Evolutionary conservation across 1,140 invertebrate species (phyloP).

Genomic region (Leptonema lineaticorne): DNA sequence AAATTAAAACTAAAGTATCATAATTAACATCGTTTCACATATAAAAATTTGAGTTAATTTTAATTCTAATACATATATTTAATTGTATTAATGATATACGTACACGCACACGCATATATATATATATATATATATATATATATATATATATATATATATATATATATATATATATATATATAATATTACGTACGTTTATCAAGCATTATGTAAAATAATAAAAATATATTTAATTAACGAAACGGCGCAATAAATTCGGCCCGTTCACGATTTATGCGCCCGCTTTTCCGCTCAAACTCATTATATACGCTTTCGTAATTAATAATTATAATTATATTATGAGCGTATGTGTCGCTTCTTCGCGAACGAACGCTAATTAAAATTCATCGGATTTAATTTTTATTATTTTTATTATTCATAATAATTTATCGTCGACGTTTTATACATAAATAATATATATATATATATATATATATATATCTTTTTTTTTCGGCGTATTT

Average conservation of each 20-base stretch:
- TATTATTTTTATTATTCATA: neutral
- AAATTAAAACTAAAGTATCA: too few relatives aligned
- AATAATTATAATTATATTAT: slow-evolving; percentile 1
- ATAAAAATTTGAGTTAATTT: too few relatives aligned
- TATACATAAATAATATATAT: neutral
- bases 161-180: too few relatives aligned
- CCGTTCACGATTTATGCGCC: neutral
- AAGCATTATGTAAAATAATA: neutral
- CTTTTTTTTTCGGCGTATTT: neutral
- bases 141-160: neutral
- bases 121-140: neutral
- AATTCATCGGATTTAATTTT: slow-evolving; percentile 10
- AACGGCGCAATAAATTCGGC: slow-evolving; percentile 29
- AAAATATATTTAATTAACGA: slow-evolving; percentile 38
- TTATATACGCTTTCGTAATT: slow-evolving; percentile 6
- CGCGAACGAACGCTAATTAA: slow-evolving; percentile 1
- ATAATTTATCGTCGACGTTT: neutral
- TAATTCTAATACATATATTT: too few relatives aligned
- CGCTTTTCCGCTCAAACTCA: slow-evolving; percentile 1
- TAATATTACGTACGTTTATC: too few relatives aligned
- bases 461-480: too few relatives aligned
- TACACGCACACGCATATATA: neutral
- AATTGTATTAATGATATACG: too few relatives aligned
- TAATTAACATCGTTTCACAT: too few relatives aligned
- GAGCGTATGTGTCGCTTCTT: neutral